A percentile compares a stretch with the other conserved stretches of the same genome.
Evolutionary conservation across 1,140 invertebrate genomes (phyloP).

Genomic region (Drosophila ananassae): DNA sequence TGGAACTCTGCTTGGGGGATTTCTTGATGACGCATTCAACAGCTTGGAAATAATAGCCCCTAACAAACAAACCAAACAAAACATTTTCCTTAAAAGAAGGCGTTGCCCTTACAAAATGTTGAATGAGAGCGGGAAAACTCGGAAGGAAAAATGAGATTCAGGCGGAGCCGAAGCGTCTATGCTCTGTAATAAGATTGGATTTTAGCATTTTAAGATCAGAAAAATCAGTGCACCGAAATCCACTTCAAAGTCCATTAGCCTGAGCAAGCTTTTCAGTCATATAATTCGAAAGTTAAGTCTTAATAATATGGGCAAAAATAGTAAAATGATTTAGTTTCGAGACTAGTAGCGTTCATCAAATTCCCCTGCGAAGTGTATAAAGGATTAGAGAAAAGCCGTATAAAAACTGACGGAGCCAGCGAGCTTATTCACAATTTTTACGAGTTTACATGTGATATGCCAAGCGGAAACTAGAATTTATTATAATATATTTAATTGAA

Average conservation of each 20-base stretch:
- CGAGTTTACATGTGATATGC: neutral
- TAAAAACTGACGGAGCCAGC: constrained; percentile 31
- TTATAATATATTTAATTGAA: neutral
- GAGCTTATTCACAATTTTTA: constrained; percentile 13
- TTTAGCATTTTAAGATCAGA: neutral
- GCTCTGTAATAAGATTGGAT: neutral
- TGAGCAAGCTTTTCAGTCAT: no score
- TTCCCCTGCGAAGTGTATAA: neutral
- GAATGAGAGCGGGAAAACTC: constrained; percentile 16
- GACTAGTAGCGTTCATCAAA: no score
- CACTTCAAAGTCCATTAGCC: no score
- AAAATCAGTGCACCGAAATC: neutral
- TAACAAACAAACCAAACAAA: constrained; percentile 65
- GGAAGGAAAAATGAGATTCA: neutral
- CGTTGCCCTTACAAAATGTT: constrained; percentile 35
- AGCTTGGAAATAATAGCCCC: constrained; percentile 77
- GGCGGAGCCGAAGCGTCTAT: neutral
- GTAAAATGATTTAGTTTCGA: no score
- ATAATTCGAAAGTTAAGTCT: no score
- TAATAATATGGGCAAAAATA: no score
- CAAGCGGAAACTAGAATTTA: neutral
- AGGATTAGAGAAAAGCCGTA: constrained; percentile 20
- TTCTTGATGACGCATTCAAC: constrained; percentile 77
- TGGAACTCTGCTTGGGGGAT: constrained; percentile 39
- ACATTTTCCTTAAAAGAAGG: constrained; percentile 11